Conservation (phyloP, 2,113 vertebrate species). For the Seriola rivoliana region DNA sequence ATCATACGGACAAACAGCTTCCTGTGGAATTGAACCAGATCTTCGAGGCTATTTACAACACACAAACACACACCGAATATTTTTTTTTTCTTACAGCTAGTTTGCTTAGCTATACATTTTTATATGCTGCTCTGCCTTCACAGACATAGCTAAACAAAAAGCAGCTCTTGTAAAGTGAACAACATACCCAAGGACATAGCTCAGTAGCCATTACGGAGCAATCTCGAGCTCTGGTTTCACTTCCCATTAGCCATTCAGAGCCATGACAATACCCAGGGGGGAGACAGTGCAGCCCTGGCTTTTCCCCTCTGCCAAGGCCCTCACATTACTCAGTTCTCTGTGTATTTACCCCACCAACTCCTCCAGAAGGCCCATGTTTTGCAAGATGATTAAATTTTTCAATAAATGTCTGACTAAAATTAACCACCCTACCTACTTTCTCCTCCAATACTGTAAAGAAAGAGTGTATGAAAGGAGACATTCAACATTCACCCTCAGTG, state of each 20-base stretch:
- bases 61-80: neutral
- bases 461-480: neutral
- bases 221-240: constrained; percentile 71
- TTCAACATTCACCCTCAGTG: constrained; percentile 2
- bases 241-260: constrained; percentile 78
- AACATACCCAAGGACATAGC: constrained; percentile 60
- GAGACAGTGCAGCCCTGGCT: constrained; percentile 39
- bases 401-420: neutral
- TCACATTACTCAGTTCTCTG: constrained; percentile 46
- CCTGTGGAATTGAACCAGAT: neutral
- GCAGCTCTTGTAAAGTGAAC: constrained; percentile 24
- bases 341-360: neutral
- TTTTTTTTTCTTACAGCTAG: neutral
- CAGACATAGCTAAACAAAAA: constrained; percentile 33
- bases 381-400: neutral
- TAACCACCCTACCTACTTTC: neutral
- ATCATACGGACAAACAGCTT: neutral
- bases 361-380: constrained; percentile 19
- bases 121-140: neutral
- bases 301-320: constrained; percentile 42
- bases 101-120: neutral
- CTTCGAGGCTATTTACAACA: neutral
- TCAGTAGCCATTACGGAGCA: constrained; percentile 59
- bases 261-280: constrained; percentile 75
- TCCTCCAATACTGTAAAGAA: neutral